Evolutionary conservation across 2,888 invertebrate species (phyloP), one percentile per base, ranked within the genome.

Genomic region (Colletes collaris): DNA sequence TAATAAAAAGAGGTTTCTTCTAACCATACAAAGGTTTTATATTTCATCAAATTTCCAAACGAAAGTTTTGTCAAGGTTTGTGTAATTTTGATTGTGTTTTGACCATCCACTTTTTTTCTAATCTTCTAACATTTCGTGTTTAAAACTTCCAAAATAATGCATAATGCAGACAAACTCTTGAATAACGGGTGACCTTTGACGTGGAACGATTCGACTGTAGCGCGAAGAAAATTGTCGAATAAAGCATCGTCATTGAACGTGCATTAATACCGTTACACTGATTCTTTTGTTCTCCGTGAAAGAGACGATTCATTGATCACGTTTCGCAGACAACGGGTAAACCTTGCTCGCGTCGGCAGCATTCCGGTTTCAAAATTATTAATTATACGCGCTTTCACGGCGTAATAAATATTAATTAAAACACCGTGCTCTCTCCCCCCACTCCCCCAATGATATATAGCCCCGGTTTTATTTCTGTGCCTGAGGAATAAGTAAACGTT

Each of bases 351-450:
- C 16, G 27, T 50, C 53, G 37, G 8, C 67, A 40, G 52, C 10
- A 49, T 40, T n/a, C 65, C 2, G 27, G 11, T n/a, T 40, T 55
- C 40, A 62, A 70, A 68, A 78, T 64, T 50, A 64, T 64, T 55
- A 77, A 77, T 68, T 55, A 60, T 27, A 37, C 67, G 53, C 60
- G 16, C 27, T 35, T 13, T 55, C 27, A 4, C n/a, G 35, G 13
- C 44, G 50, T 52, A 60, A 65, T 65, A 72, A 80, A 78, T 80
- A 68, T 78, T 80, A 80, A 78, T 80, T 68, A 65, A 72, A 80
- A 69, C 65, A 27, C 44, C 44, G 44, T 46, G 44, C 40, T 4
- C 40, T 4, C 7, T 40, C 7, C 50, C 13, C 40, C 10, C 16
- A 16, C 16, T 19, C 40, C 60, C n/a, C 35, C 63, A 52, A 73